A percentile compares a stretch with the other conserved stretches of the same genome.
Evolutionary conservation across 2,888 invertebrate species (phyloP).

Genomic region (Acronicta aceris): DNA sequence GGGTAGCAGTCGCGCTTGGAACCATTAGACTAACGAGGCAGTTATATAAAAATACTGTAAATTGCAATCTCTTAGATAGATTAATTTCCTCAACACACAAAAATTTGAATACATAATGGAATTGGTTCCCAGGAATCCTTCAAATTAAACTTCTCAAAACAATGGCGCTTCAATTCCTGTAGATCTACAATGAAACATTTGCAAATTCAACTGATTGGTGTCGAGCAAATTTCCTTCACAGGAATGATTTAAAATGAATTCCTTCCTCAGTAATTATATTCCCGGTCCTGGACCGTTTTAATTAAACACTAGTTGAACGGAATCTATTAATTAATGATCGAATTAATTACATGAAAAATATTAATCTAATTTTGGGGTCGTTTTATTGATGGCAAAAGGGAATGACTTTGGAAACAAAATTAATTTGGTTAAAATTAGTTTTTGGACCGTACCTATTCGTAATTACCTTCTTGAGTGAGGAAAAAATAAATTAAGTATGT

Average conservation of each 20-base stretch:
- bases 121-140: slow-evolving; percentile 15
- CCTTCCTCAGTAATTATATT: slow-evolving; percentile 49
- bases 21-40: too few species aligned
- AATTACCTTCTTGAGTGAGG: too few species aligned
- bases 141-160: slow-evolving; percentile 29
- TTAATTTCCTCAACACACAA: neutral
- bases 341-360: slow-evolving; percentile 49
- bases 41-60: too few species aligned
- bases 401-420: slow-evolving; percentile 4
- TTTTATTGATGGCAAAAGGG: slow-evolving; percentile 15
- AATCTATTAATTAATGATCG: slow-evolving; percentile 49
- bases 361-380: slow-evolving; percentile 34
- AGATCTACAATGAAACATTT: slow-evolving; percentile 40
- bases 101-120: slow-evolving; percentile 13
- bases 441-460: neutral
- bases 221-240: slow-evolving; percentile 33
- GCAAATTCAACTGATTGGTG: slow-evolving; percentile 50
- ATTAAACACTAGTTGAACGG: slow-evolving; percentile 56
- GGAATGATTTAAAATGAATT: slow-evolving; percentile 55
- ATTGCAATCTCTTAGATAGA: neutral
- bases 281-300: slow-evolving; percentile 45
- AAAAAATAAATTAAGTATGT: too few species aligned
- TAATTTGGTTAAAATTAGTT: neutral
- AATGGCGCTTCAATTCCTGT: slow-evolving; percentile 14
- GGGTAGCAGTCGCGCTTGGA: too few species aligned